Conservation (phyloP, 2,797 vertebrate genomes). For the Enteromius viviparus region DNA sequence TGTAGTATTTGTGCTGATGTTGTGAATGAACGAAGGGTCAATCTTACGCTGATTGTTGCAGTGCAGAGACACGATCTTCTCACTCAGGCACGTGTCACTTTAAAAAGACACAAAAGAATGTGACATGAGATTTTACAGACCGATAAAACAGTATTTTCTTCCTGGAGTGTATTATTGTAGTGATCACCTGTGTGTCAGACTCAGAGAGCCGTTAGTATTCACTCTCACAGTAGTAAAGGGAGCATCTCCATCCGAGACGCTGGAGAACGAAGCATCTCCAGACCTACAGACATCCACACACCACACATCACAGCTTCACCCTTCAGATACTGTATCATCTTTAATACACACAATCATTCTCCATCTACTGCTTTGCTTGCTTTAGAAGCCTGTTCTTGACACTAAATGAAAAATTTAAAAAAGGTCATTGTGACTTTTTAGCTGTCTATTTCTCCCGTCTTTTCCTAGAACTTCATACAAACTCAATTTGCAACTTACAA, state of each 20-base stretch:
- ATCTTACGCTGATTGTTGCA: slow-evolving; percentile 85
- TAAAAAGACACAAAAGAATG: slow-evolving; percentile 54
- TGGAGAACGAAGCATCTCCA: slow-evolving; percentile 63
- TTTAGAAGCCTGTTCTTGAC: background rate
- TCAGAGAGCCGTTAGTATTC: slow-evolving; percentile 69
- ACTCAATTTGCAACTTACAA: background rate
- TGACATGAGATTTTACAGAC: slow-evolving; percentile 36
- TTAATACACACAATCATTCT: background rate
- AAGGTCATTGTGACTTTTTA: background rate
- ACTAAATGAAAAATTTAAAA: background rate
- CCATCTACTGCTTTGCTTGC: no score
- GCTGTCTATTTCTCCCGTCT: background rate
- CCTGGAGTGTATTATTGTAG: background rate
- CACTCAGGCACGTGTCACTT: slow-evolving; percentile 80
- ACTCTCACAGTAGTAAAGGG: slow-evolving; percentile 77
- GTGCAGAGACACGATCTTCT: slow-evolving; percentile 75
- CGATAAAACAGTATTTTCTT: background rate
- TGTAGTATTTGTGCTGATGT: background rate
- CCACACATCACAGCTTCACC: slow-evolving; percentile 40
- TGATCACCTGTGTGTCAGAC: slow-evolving; percentile 77
- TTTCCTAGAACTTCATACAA: background rate
- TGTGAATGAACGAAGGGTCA: background rate
- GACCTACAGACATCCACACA: slow-evolving; percentile 69
- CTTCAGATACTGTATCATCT: background rate
- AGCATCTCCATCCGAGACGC: slow-evolving; percentile 67